Evolutionary conservation across 1,140 invertebrate species (phyloP).

Genomic region (Scylla paramamosain): DNA sequence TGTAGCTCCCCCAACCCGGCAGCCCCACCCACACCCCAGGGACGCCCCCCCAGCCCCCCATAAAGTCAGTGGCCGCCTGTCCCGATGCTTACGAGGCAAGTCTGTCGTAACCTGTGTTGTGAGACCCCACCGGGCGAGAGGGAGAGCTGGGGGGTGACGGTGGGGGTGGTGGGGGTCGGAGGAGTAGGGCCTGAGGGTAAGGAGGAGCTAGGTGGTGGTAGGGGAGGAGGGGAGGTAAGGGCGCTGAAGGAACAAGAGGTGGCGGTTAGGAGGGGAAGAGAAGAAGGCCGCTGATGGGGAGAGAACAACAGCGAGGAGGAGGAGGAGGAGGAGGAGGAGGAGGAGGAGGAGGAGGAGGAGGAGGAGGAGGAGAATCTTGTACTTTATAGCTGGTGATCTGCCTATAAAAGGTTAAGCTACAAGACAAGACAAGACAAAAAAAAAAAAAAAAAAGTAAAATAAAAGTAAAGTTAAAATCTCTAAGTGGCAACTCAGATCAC

Average conservation of each 20-base stretch:
- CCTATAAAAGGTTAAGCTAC: neutral
- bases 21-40: no score
- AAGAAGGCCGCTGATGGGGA: neutral
- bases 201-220: neutral
- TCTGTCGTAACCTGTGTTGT: constrained; percentile 21
- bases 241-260: neutral
- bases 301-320: neutral
- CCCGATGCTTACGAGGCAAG: neutral
- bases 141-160: neutral
- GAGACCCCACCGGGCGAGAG: neutral
- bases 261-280: neutral
- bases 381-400: neutral
- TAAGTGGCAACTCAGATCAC: neutral
- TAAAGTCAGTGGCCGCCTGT: constrained; percentile 10
- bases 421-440: no score
- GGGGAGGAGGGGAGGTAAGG: neutral
- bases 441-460: no score
- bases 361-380: neutral
- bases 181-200: neutral
- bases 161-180: neutral
- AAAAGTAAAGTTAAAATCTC: neutral
- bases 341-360: neutral
- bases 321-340: neutral
- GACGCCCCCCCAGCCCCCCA: neutral
- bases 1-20: no score